Evolutionary conservation across 2,797 vertebrate species (phyloP).

Genomic region (Mallotus villosus): DNA sequence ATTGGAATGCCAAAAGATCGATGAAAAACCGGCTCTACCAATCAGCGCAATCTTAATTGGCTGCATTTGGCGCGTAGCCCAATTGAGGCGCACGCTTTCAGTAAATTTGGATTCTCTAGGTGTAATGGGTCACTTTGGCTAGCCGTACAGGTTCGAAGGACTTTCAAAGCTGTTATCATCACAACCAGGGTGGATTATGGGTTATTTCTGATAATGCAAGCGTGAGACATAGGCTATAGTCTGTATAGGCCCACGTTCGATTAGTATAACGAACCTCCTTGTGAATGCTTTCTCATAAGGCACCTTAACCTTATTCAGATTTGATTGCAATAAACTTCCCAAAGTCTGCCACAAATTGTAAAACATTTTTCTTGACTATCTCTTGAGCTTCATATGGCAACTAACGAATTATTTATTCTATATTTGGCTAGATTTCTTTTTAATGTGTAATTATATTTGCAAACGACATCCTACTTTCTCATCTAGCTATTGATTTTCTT

Average conservation of each 20-base stretch:
- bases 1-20: constrained; percentile 91
- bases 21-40: constrained; percentile 85
- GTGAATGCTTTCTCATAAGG: not conserved
- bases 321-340: no score
- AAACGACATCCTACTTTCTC: not conserved
- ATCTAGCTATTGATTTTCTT: no score
- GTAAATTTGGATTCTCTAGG: constrained; percentile 79
- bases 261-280: not conserved
- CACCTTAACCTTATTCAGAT: not conserved
- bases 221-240: constrained; percentile 7
- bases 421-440: not conserved
- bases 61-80: constrained; percentile 80
- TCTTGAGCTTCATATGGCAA: not conserved
- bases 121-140: constrained; percentile 43
- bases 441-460: not conserved
- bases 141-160: constrained; percentile 29
- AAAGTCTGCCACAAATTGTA: no score
- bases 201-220: constrained; percentile 17
- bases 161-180: constrained; percentile 17
- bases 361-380: no score
- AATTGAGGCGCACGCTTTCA: constrained; percentile 80
- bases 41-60: constrained; percentile 91
- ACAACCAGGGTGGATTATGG: constrained; percentile 22
- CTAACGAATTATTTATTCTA: not conserved
- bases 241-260: not conserved